Percentiles rank a stretch among this genome's conserved stretches.
Conservation (phyloP, 1,140 invertebrate genomes). For the Cotesia typhae region DNA sequence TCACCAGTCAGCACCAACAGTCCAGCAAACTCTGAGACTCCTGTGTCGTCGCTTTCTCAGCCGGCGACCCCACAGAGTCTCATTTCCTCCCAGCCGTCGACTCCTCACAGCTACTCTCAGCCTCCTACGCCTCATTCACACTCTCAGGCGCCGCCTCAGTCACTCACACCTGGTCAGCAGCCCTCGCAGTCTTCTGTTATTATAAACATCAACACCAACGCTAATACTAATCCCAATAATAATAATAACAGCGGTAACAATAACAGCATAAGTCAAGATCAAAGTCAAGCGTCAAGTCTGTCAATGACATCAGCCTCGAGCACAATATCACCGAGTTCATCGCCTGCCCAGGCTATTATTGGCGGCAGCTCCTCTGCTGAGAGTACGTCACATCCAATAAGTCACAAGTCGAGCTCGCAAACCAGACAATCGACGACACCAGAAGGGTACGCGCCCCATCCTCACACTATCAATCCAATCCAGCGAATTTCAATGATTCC, state of each 20-base stretch:
- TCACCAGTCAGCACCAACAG: slow-evolving; percentile 70
- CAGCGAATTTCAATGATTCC: slow-evolving; percentile 52
- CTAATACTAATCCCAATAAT: slow-evolving; percentile 46
- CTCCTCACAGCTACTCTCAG: slow-evolving; percentile 60
- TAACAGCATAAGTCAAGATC: not conserved
- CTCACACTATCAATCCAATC: slow-evolving; percentile 56
- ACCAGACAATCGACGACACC: slow-evolving; percentile 47
- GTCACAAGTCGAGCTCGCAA: slow-evolving; percentile 43
- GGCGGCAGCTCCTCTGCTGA: slow-evolving; percentile 27
- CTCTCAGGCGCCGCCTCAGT: slow-evolving; percentile 42
- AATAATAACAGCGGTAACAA: slow-evolving; percentile 41
- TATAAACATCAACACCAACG: slow-evolving; percentile 33
- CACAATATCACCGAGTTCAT: slow-evolving; percentile 47
- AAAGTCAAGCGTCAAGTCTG: slow-evolving; percentile 20
- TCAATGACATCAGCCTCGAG: slow-evolving; percentile 42
- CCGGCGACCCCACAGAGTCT: slow-evolving; percentile 60
- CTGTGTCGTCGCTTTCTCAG: slow-evolving; percentile 57
- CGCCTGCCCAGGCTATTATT: slow-evolving; percentile 46
- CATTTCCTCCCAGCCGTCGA: slow-evolving; percentile 59
- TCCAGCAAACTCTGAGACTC: slow-evolving; percentile 59
- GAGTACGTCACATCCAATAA: slow-evolving; percentile 39
- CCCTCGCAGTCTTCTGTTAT: slow-evolving; percentile 41
- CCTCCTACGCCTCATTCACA: slow-evolving; percentile 58
- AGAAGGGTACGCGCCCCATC: slow-evolving; percentile 60
- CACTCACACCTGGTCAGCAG: slow-evolving; percentile 37